These are phyloP conservation scores for Cheilosia grossa DNA, from an alignment of 2,888 invertebrate species.

Conservation along the genomic window DNA sequence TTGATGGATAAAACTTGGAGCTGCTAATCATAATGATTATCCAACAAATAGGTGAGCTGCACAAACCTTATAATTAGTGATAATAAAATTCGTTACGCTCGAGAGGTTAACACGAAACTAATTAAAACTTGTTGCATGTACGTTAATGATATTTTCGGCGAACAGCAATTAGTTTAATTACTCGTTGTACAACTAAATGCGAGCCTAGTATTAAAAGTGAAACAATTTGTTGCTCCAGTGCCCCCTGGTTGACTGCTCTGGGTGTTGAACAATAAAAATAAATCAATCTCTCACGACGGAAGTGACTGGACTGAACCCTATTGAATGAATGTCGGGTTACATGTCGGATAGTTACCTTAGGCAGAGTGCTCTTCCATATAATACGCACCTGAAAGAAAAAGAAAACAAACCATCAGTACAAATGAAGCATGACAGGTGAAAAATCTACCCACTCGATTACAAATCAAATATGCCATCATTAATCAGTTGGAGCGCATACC, in stretches of 20 bases:
- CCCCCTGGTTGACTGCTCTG: not conserved
- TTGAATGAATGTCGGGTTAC: too few relatives aligned
- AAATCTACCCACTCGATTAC: conserved; percentile 16
- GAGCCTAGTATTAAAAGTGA: conserved; percentile 15
- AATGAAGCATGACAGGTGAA: not conserved
- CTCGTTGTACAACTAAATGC: conserved; percentile 44
- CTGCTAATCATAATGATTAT: conserved; percentile 34
- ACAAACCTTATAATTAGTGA: conserved; percentile 48
- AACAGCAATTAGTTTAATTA: conserved; percentile 64
- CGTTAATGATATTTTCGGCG: conserved; percentile 18
- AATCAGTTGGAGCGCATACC: conserved; percentile 50
- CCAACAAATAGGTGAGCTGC: conserved; percentile 22
- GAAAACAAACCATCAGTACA: not conserved
- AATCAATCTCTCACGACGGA: too few relatives aligned
- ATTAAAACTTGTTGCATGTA: conserved; percentile 38
- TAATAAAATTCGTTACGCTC: conserved; percentile 61
- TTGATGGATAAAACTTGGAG: not conserved
- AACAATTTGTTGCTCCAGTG: conserved; percentile 56
- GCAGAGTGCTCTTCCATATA: not conserved
- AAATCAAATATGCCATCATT: conserved; percentile 64
- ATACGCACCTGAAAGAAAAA: conserved; percentile 58
- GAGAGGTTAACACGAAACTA: conserved; percentile 44
- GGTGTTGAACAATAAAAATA: conserved; percentile 1
- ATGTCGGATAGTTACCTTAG: conserved; percentile 8
- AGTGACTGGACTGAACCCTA: too few relatives aligned